phyloP scores from a whole-genome alignment of 2,797 vertebrate genomes.

The Semaprochilodus insignis region DNA sequence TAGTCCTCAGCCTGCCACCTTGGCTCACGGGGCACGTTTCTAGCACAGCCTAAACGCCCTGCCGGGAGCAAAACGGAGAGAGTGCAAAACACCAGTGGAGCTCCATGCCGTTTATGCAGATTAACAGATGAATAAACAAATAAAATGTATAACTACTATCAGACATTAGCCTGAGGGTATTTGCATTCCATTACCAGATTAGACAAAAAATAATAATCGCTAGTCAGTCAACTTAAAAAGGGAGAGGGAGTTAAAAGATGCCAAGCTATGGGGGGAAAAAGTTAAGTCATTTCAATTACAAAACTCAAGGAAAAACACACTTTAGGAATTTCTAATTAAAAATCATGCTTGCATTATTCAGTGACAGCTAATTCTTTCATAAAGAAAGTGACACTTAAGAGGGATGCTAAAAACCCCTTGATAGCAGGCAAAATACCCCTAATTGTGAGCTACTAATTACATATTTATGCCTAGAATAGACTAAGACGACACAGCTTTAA shows the following conservation, averaged over 20 bases:
- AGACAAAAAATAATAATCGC: conserved; percentile 81
- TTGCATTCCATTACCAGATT: conserved; percentile 77
- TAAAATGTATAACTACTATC: conserved; percentile 75
- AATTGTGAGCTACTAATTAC: conserved; percentile 59
- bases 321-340: conserved; percentile 72
- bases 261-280: conserved; percentile 74
- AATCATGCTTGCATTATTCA: conserved; percentile 49
- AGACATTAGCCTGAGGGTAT: conserved; percentile 77
- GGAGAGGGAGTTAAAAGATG: conserved; percentile 73
- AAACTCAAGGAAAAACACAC: conserved; percentile 70
- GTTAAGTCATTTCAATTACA: conserved; percentile 80
- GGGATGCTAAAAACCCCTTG: conserved; percentile 46
- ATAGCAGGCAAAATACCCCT: conserved; percentile 47
- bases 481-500: conserved; percentile 32
- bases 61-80: conserved; percentile 70
- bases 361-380: conserved; percentile 59
- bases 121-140: conserved; percentile 81
- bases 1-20: conserved; percentile 2
- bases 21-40: conserved; percentile 29
- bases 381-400: conserved; percentile 50
- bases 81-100: conserved; percentile 68
- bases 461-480: conserved; percentile 52
- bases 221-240: conserved; percentile 77
- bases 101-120: conserved; percentile 76
- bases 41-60: conserved; percentile 32